Evolutionary conservation across 2,888 invertebrate genomes (phyloP), one percentile per base, ranked within the genome.

Genomic region (Dryadula phaetusa): DNA sequence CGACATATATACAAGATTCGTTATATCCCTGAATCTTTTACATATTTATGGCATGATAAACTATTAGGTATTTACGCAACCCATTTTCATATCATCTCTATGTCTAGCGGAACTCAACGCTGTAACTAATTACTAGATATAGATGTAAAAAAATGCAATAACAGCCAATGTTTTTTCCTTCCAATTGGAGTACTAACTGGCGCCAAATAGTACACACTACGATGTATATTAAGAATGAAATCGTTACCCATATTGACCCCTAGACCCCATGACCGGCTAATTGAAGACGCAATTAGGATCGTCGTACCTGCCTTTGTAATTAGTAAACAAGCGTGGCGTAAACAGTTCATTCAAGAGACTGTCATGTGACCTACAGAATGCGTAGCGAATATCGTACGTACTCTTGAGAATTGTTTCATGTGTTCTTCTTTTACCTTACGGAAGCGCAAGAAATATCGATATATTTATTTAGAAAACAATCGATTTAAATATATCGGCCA

Each of bases 301-400:
- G 37, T 42, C 22, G 61, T 66, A 66, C 66, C 66, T 66, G 64
- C 34, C 40, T 18, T 20, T 20, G 25, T 56, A 66, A 66, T 66
- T 66, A 62, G 66, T 34, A 37, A 54, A 46, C 53, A 18, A 56
- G 54, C 47, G 37, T 56, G 46, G 54, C 47, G 62, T 49, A 62
- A 66, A 66, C 66, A 62, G 32, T 20, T 64, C 44, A 46, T 54
- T 44, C 53, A 18, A 53, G 10, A 28, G 18, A 14, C 42, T 6
- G 44, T 44, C 25, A 60, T 28, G n/a, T 20, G 22, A 60, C 3
- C 42, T 60, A n/a, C 28, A 60, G 28, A 60, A 32, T 28, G 42
- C 44, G 44, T 44, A 44, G 18, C 44, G 4, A 28, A 25, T 60
- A 28, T 47, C 16, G 44, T 61, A 42, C 16, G 16, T 42, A 44